A percentile compares a stretch with the other conserved stretches of the same genome.
phyloP scores from a whole-genome alignment of 2,888 invertebrate genomes.

The Hypselothyrea guttata region DNA sequence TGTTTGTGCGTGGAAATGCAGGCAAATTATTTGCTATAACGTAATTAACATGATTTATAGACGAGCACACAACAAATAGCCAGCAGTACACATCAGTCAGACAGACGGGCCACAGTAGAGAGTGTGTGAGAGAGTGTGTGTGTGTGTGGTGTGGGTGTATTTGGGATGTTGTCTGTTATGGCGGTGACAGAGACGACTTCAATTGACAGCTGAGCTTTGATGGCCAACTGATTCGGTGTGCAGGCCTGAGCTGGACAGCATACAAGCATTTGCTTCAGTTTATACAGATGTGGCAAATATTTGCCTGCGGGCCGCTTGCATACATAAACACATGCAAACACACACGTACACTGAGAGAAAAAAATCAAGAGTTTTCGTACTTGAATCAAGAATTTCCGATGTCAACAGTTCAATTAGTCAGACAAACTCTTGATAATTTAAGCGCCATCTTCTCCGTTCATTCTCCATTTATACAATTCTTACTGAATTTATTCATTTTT shows the following conservation, averaged over 20 bases:
- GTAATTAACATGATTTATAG: slow-evolving; percentile 76
- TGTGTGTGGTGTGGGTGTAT: slow-evolving; percentile 19
- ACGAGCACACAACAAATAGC: slow-evolving; percentile 70
- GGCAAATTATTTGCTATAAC: slow-evolving; percentile 75
- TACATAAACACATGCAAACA: not conserved
- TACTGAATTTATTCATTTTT: too few relatives aligned
- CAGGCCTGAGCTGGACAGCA: slow-evolving; percentile 24
- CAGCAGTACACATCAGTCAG: slow-evolving; percentile 44
- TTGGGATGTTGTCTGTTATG: slow-evolving; percentile 62
- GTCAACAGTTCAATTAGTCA: too few relatives aligned
- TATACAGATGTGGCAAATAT: slow-evolving; percentile 59
- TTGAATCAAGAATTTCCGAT: too few relatives aligned
- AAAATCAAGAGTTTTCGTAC: too few relatives aligned
- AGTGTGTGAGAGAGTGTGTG: not conserved
- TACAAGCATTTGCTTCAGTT: slow-evolving; percentile 34
- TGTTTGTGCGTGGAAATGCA: slow-evolving; percentile 47
- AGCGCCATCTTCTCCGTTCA: too few relatives aligned
- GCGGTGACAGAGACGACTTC: slow-evolving; percentile 52
- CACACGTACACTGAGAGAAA: too few relatives aligned
- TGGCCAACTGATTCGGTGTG: slow-evolving; percentile 39
- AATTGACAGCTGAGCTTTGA: slow-evolving; percentile 67
- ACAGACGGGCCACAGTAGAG: slow-evolving; percentile 23
- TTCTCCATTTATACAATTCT: too few relatives aligned
- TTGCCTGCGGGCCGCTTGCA: slow-evolving; percentile 36
- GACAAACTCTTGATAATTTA: too few relatives aligned